A percentile compares a stretch with the other conserved stretches of the same genome.
Conservation (phyloP, 1,140 invertebrate species). For the Lineus longissimus region DNA sequence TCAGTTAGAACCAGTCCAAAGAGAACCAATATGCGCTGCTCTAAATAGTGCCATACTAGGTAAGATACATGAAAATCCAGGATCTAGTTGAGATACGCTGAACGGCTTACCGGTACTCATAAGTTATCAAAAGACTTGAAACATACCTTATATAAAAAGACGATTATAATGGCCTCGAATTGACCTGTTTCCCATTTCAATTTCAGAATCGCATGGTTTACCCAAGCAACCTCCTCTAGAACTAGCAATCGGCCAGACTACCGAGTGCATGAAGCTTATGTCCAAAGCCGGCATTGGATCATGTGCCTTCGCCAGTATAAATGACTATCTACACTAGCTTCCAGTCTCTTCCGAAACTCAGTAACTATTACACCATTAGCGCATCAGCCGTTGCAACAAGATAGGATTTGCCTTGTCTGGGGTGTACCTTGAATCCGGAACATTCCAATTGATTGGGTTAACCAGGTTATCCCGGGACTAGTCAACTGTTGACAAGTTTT, state of each 20-base stretch:
- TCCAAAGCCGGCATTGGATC: slow-evolving; percentile 82
- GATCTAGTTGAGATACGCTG: no score
- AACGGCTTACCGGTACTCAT: no score
- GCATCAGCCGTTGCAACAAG: neutral
- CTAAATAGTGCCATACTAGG: slow-evolving; percentile 90
- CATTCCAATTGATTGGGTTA: no score
- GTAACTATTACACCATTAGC: neutral
- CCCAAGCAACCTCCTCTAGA: slow-evolving; percentile 85
- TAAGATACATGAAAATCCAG: slow-evolving; percentile 16
- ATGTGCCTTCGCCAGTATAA: slow-evolving; percentile 81
- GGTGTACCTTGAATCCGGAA: no score
- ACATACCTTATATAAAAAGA: no score
- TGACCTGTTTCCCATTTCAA: neutral
- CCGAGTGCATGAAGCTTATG: slow-evolving; percentile 84
- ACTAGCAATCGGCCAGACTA: slow-evolving; percentile 82
- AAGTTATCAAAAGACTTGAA: no score
- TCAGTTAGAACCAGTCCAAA: slow-evolving; percentile 86
- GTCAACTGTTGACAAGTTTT: no score
- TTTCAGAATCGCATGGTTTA: slow-evolving; percentile 82
- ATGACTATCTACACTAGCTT: slow-evolving; percentile 48
- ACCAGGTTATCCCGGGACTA: no score
- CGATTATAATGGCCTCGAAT: no score
- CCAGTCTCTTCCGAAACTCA: neutral
- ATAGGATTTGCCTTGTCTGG: no score
- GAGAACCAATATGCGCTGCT: slow-evolving; percentile 89